Base-by-base conservation (phyloP, 2,113 vertebrate genomes). In the Brachionichthys hirsutus region DNA sequence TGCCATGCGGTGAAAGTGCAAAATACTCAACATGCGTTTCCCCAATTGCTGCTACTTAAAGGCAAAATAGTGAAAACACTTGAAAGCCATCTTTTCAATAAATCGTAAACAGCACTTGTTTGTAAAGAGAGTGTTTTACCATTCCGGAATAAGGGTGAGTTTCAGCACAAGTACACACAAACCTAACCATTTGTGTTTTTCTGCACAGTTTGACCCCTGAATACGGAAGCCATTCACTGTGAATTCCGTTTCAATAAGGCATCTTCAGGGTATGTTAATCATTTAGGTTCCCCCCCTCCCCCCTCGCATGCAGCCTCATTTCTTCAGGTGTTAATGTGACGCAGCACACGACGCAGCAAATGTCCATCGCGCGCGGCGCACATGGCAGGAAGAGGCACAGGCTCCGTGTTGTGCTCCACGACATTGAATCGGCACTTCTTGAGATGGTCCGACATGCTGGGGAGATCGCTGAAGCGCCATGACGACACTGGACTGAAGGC, bases 401-500 rank as follows among this genome's bases (percentile, higher is more conserved):
- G 97, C 78, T 98, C 95, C 12, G 94, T 93, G 58, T 93, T 92
- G 18, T 91, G 93, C 84, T 96, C 95, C 56, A 95, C 90, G 2
- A 92, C 70, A 62, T 99, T 98, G 84, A 93, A 98, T 73, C 86
- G 94, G 73, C 97, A 99, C 74, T 91, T 94, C 88, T 94, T 96
- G 79, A 99, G 87, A 78, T 99, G 97, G 84, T 98, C 92, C 12
- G 96, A 96, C 96, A 99, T 98, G 92, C 95, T 98, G 65, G 95
- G 84, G 53, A 95, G 91, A 75, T 98, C 93, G 3, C 92, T 92
- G 88, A 98, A 98, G 47, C 93, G 94, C 97, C 97, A 99, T 1
- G 93, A 92, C 0, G 86, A 90, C 69, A 99, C 95, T 0, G 94
- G 94, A 87, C 93, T 95, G 86, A 99, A 99, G 34, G 95, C 93